Evolutionary conservation across 2,888 invertebrate genomes (phyloP).

Genomic region (Papilio gigon): DNA sequence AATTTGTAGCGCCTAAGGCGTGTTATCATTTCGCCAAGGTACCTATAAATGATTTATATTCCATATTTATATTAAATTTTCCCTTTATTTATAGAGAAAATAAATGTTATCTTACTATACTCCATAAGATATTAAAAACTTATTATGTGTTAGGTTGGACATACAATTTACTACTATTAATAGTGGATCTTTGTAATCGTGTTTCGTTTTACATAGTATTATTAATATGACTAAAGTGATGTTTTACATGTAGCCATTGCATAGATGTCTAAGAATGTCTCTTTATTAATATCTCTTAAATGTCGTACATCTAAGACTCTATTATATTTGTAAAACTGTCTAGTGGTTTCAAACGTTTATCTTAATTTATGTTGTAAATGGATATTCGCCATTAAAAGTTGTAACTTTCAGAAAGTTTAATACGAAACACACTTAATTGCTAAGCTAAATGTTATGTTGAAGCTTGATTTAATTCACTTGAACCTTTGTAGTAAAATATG

Average conservation of each 20-base stretch:
- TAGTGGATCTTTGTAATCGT: background rate
- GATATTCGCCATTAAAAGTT: conserved; percentile 60
- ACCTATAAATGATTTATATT: conserved; percentile 19
- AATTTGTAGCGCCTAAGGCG: conserved; percentile 40
- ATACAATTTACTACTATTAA: conserved; percentile 4
- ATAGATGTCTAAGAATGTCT: conserved; percentile 42
- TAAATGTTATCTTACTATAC: conserved; percentile 6
- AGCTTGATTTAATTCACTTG: background rate
- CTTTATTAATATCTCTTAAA: background rate
- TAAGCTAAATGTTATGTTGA: conserved; percentile 5
- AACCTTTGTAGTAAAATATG: background rate
- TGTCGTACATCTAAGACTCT: background rate
- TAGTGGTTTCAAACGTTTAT: conserved; percentile 56
- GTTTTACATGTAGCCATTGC: conserved; percentile 45
- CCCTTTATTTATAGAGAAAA: conserved; percentile 26
- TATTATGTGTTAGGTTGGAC: background rate
- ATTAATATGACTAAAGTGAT: conserved; percentile 36
- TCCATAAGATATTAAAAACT: conserved; percentile 13
- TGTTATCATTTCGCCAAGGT: conserved; percentile 43
- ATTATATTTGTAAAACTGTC: conserved; percentile 31
- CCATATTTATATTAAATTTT: conserved; percentile 11
- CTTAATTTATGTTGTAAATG: conserved; percentile 55
- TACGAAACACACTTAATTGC: conserved; percentile 44
- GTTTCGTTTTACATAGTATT: background rate
- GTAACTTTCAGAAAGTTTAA: conserved; percentile 71